Evolutionary conservation across 2,113 vertebrate genomes (phyloP).

Genomic region (Tenebrosternarchus preto): DNA sequence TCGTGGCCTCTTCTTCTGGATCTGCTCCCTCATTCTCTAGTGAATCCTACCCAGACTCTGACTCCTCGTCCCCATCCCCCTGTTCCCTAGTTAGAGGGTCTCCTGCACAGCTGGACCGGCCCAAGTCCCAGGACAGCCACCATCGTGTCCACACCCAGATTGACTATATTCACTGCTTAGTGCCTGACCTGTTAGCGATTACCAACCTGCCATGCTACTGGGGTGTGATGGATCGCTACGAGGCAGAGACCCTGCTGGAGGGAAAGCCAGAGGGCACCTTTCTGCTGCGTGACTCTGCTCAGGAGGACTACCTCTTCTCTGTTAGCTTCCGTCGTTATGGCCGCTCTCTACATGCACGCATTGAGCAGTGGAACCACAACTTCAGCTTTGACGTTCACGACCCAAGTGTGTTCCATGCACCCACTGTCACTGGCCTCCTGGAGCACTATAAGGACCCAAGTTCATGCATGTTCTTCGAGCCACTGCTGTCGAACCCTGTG

Average conservation of each 20-base stretch:
- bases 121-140: conserved; percentile 63
- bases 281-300: conserved; percentile 82
- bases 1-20: conserved; percentile 63
- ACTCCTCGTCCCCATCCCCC: conserved; percentile 44
- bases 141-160: conserved; percentile 80
- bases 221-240: conserved; percentile 83
- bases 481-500: conserved; percentile 78
- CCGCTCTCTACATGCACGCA: conserved; percentile 80
- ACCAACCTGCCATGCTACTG: conserved; percentile 82
- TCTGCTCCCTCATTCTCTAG: conserved; percentile 43
- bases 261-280: conserved; percentile 82
- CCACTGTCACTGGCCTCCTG: conserved; percentile 77
- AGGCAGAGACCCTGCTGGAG: conserved; percentile 79
- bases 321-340: conserved; percentile 84
- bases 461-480: conserved; percentile 86
- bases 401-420: conserved; percentile 81
- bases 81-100: conserved; percentile 27
- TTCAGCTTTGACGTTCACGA: conserved; percentile 85
- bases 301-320: conserved; percentile 84
- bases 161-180: conserved; percentile 82
- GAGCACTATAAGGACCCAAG: conserved; percentile 86
- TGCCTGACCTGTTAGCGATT: conserved; percentile 79
- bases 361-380: conserved; percentile 85
- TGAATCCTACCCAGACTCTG: conserved; percentile 32
- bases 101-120: conserved; percentile 52